phyloP scores from a whole-genome alignment of 2,113 vertebrate species.

The Cyrtonyx montezumae region DNA sequence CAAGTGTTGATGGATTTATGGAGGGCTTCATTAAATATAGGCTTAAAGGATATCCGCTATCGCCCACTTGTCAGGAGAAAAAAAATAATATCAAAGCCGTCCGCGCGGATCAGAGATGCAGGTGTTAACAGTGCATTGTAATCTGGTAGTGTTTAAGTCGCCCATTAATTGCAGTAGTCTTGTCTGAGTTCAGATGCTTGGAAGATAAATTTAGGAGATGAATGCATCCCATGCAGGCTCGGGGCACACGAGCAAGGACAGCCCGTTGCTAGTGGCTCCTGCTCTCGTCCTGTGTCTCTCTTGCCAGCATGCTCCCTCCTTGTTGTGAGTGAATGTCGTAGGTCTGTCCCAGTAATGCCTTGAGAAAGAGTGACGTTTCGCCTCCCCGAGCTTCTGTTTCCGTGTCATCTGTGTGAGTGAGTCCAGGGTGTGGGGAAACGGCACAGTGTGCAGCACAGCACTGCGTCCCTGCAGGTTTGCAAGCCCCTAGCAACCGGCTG shows the following conservation, averaged over 20 bases:
- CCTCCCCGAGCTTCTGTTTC: neutral
- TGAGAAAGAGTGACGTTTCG: neutral
- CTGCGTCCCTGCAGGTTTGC: neutral
- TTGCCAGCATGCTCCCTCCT: neutral
- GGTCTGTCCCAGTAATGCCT: neutral
- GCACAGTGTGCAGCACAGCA: neutral
- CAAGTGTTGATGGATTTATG: constrained; percentile 77
- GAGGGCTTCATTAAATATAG: constrained; percentile 74
- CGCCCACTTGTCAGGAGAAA: constrained; percentile 62
- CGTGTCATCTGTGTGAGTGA: neutral
- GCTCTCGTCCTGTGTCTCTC: neutral
- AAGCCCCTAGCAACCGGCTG: neutral
- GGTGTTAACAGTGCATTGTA: constrained; percentile 68
- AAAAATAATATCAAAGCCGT: constrained; percentile 66
- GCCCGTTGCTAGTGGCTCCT: neutral
- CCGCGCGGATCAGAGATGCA: constrained; percentile 45
- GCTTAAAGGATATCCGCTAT: constrained; percentile 78
- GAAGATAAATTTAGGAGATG: constrained; percentile 65
- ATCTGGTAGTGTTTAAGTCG: constrained; percentile 61
- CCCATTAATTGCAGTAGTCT: constrained; percentile 44
- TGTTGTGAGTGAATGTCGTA: neutral
- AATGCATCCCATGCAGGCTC: constrained; percentile 8
- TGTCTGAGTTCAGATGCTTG: constrained; percentile 24
- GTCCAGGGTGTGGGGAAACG: neutral
- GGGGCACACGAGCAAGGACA: neutral